A percentile compares a stretch with the other conserved stretches of the same genome.
These are phyloP conservation scores for Luperina nickerlii DNA, from an alignment of 2,888 invertebrate genomes.

Conservation along the genomic window DNA sequence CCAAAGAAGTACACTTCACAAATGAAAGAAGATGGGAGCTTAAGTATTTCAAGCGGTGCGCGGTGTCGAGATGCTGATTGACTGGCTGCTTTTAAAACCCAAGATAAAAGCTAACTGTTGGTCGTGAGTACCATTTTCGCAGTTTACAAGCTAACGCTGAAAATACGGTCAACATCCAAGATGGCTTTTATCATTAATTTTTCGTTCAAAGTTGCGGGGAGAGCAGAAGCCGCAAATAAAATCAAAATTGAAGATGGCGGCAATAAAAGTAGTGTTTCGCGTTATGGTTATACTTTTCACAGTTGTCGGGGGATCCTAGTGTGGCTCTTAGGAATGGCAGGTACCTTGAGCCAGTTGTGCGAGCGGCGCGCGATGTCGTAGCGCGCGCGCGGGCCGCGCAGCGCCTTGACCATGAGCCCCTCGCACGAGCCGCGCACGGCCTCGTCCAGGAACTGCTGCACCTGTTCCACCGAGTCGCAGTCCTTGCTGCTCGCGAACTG, in stretches of 20 bases:
- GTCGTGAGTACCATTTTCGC: background rate
- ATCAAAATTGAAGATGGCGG: background rate
- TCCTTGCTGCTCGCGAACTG: conserved; percentile 96
- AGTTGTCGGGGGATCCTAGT: background rate
- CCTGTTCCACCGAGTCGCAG: conserved; percentile 96
- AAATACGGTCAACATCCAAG: background rate
- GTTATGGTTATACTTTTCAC: background rate
- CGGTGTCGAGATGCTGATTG: background rate
- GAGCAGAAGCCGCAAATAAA: background rate
- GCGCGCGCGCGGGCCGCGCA: conserved; percentile 94
- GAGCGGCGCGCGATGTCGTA: conserved; percentile 99
- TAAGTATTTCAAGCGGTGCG: too few relatives aligned
- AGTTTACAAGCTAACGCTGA: too few relatives aligned
- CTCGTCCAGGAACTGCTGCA: conserved; percentile 98
- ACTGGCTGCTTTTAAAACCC: background rate
- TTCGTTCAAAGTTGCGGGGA: background rate
- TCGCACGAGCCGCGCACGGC: conserved; percentile 98
- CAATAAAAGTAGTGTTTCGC: background rate
- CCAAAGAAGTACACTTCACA: too few relatives aligned
- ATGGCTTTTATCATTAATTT: too few relatives aligned
- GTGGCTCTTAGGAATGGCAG: background rate
- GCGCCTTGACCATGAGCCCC: conserved; percentile 99
- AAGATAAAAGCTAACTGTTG: background rate
- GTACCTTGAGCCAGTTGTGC: conserved; percentile 96
- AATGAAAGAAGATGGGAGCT: background rate